These are phyloP conservation scores for Scaptomyza montana DNA, from an alignment of 1,140 invertebrate species.

Conservation along the genomic window DNA sequence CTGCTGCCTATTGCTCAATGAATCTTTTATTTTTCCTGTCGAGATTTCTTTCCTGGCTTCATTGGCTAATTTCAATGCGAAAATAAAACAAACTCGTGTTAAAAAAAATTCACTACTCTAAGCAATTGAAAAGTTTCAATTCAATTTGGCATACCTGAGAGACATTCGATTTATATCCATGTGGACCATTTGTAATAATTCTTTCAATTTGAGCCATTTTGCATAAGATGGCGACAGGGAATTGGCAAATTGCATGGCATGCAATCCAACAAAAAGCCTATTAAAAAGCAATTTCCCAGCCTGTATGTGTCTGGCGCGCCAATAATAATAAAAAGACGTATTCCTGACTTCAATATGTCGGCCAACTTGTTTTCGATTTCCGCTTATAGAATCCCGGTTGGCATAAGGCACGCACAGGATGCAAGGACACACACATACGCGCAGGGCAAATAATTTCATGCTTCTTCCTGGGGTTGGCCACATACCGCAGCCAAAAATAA, in stretches of 20 bases:
- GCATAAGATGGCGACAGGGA: conserved; percentile 33
- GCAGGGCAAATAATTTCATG: conserved; percentile 20
- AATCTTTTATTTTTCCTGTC: no score
- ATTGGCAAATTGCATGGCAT: conserved; percentile 32
- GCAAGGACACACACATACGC: conserved; percentile 1
- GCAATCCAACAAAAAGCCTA: conserved; percentile 28
- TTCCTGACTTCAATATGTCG: conserved; percentile 35
- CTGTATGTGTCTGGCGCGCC: not conserved
- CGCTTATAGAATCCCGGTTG: conserved; percentile 18
- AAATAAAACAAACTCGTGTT: not conserved
- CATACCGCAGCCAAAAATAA: not conserved
- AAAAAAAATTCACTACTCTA: not conserved
- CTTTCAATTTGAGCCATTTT: conserved; percentile 7
- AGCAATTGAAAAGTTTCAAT: not conserved
- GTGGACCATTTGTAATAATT: conserved; percentile 28
- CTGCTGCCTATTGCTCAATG: no score
- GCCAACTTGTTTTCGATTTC: conserved; percentile 55
- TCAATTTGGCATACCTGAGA: not conserved
- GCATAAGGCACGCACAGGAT: conserved; percentile 13
- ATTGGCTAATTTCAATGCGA: not conserved
- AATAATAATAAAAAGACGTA: not conserved
- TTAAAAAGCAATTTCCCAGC: conserved; percentile 54
- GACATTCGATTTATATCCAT: conserved; percentile 19
- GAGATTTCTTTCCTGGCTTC: not conserved
- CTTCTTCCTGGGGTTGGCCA: conserved; percentile 7